Base-by-base conservation (phyloP, 1,140 invertebrate genomes). In the Scaptomyza hsui region DNA sequence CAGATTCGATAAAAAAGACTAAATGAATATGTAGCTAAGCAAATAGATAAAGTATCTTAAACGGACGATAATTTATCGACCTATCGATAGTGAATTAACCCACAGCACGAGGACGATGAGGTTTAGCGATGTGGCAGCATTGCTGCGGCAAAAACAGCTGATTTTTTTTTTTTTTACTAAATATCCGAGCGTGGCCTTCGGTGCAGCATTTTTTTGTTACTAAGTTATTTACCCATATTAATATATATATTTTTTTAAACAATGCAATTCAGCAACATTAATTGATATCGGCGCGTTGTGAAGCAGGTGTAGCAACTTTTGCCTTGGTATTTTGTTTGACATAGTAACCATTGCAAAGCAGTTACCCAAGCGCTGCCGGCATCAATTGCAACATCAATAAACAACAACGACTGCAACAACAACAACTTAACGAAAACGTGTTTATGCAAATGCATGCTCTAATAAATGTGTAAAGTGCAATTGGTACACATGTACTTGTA, bases 271-370 rank as follows among this genome's bases (percentile, higher is more conserved):
- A 16, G 4, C 10, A 16, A 12, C 21, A 5, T 18, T 21, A 42
- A 42, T 16, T 42, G 3, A 26, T 42, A 42, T n/a, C 16, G 39
- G 24, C 37, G 26, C n/a, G 7, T 4, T 32, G n/a, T 55, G 47
- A 51, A 16, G 1, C 73, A 45, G 29, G 59, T 18, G 56, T 60
- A 64, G 74, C 74, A 55, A 62, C 74, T 74, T 76, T 79, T 77
- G 77, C 73, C 62, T 73, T 79, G 77, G 77, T 56, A 44, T 79
- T 72, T 79, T 79, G 73, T 67, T 51, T 42, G 62, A 26, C 32
- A 72, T 73, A 73, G 51, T 53, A 74, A 52, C 71, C 57, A 73
- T 69, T 37, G 71, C 57, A 74, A 70, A 63, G 71, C 45, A 42
- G 65, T 65, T 70, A 49, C 41, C 29, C 60, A 26, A 45, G 37